Percentiles rank a stretch among this genome's conserved stretches.
Evolutionary conservation across 2,113 vertebrate species (phyloP).

Genomic region (Pterocles orientalis): DNA sequence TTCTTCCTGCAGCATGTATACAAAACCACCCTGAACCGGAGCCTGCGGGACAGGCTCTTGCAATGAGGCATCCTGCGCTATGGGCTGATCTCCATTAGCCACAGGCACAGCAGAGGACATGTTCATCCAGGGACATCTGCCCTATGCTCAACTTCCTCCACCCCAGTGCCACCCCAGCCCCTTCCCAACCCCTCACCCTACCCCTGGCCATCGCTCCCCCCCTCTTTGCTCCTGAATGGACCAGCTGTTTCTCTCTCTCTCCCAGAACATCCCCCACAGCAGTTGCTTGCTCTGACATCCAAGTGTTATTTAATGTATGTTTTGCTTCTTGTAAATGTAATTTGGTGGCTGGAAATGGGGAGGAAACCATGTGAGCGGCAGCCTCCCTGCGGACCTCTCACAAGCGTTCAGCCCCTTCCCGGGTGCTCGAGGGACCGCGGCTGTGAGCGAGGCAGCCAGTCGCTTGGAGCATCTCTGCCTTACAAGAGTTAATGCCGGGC

Average conservation of each 20-base stretch:
- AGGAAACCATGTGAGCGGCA: not conserved
- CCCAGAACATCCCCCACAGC: not conserved
- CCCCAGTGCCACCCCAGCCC: not conserved
- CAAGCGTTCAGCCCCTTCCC: not conserved
- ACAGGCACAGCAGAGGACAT: not conserved
- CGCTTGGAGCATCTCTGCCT: not conserved
- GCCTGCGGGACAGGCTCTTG: not conserved
- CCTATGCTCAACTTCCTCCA: not conserved
- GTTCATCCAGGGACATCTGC: not conserved
- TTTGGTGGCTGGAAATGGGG: constrained; percentile 26
- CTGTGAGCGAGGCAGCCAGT: not conserved
- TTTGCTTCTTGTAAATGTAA: constrained; percentile 33
- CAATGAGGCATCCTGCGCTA: rapidly evolving
- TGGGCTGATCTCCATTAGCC: rapidly evolving
- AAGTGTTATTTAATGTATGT: not conserved
- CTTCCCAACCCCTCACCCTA: not conserved
- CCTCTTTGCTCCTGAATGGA: not conserved
- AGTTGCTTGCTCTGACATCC: not conserved
- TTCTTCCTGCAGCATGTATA: not conserved
- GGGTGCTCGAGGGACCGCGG: not conserved
- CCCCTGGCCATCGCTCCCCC: not conserved
- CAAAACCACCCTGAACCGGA: not conserved
- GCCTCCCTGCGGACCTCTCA: not conserved
- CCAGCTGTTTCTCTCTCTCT: not conserved
- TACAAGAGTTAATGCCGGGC: not conserved